Percentiles rank a stretch among this genome's conserved stretches.
phyloP scores from a whole-genome alignment of 2,888 invertebrate genomes.

The Temnothorax ravouxi region DNA sequence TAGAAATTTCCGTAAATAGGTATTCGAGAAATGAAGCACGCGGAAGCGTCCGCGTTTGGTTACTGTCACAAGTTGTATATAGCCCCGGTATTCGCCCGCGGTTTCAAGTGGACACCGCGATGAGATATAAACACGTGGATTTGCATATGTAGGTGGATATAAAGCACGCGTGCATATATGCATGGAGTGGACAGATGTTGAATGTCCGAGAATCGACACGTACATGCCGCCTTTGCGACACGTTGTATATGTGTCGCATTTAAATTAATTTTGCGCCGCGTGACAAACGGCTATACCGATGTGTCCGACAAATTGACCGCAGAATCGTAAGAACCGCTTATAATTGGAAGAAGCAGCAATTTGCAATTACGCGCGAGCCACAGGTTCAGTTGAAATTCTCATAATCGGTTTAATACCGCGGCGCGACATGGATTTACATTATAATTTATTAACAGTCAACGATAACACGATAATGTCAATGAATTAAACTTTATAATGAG shows the following conservation, averaged over 20 bases:
- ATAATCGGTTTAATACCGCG: background rate
- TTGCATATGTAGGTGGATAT: conserved; percentile 23
- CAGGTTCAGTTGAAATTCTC: background rate
- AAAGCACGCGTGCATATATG: conserved; percentile 14
- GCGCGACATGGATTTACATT: background rate
- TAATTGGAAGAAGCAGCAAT: background rate
- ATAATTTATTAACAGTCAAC: background rate
- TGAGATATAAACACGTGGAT: conserved; percentile 8
- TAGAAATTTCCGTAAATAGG: background rate
- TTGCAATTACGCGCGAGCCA: background rate
- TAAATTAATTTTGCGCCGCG: conserved; percentile 31
- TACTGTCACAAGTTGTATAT: background rate
- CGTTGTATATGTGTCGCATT: conserved; percentile 1
- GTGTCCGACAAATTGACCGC: conserved; percentile 19
- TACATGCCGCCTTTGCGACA: conserved; percentile 14
- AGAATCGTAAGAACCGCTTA: background rate
- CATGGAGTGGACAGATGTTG: conserved; percentile 35
- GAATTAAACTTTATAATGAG: background rate
- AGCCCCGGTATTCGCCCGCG: background rate
- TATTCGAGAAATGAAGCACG: background rate
- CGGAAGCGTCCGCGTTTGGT: background rate
- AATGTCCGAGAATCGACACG: conserved; percentile 25
- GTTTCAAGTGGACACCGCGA: conserved; percentile 10
- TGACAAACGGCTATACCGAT: conserved; percentile 2
- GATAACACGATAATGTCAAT: background rate